Conservation (phyloP, 2,797 vertebrate species). For the Euthynnus affinis region DNA sequence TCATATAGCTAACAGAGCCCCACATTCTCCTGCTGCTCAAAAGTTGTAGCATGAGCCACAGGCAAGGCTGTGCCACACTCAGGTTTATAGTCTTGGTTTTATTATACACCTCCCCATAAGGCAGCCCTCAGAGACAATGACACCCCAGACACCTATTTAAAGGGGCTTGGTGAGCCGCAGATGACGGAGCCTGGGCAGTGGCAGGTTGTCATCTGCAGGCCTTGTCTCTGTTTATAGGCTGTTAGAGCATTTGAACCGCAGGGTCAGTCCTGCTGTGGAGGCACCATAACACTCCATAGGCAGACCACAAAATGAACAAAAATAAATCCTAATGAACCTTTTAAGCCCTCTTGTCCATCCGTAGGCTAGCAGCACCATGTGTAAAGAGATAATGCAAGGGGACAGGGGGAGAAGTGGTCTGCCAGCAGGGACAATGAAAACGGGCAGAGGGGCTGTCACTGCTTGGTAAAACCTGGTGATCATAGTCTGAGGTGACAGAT, state of each 20-base stretch:
- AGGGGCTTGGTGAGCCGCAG: conserved; percentile 71
- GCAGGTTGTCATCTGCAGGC: conserved; percentile 80
- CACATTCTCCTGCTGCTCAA: conserved; percentile 44
- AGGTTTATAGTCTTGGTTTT: conserved; percentile 79
- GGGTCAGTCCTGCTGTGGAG: conserved; percentile 70
- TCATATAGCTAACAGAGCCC: conserved; percentile 22
- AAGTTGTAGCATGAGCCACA: conserved; percentile 67
- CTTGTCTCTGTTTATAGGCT: conserved; percentile 80
- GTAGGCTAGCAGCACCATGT: conserved; percentile 58
- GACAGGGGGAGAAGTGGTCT: conserved; percentile 80
- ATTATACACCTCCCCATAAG: conserved; percentile 79
- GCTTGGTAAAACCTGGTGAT: conserved; percentile 70
- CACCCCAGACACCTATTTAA: conserved; percentile 82
- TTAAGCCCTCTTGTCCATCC: conserved; percentile 76
- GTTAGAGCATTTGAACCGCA: conserved; percentile 76
- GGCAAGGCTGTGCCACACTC: conserved; percentile 75
- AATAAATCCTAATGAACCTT: conserved; percentile 86
- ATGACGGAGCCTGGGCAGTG: conserved; percentile 68
- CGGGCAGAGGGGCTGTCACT: conserved; percentile 69
- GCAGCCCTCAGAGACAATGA: conserved; percentile 79
- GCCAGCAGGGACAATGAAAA: conserved; percentile 76
- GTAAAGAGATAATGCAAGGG: conserved; percentile 74
- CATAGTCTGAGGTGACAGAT: conserved; percentile 74
- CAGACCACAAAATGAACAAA: conserved; percentile 80
- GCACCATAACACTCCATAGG: conserved; percentile 66